A percentile compares a stretch with the other conserved stretches of the same genome.
Evolutionary conservation across 2,113 vertebrate species (phyloP).

Genomic region (Plestiodon gilberti): DNA sequence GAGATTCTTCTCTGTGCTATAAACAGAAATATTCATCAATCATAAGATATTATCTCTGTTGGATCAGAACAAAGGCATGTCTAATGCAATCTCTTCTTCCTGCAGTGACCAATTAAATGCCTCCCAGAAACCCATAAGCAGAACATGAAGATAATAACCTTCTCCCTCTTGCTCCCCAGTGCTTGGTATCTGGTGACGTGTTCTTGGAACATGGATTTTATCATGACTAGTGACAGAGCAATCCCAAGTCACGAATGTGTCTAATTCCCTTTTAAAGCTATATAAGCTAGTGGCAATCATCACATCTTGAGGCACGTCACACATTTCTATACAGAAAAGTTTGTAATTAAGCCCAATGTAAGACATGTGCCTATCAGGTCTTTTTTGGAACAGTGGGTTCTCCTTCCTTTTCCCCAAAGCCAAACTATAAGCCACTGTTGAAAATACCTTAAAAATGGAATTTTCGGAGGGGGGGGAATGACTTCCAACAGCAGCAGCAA

Average conservation of each 20-base stretch:
- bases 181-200: too few species aligned
- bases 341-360: background rate
- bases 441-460: background rate
- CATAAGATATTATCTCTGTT: background rate
- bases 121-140: too few species aligned
- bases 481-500: conserved; percentile 44
- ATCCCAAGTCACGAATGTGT: too few species aligned
- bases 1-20: conserved; percentile 50
- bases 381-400: background rate
- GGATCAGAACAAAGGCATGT: too few species aligned
- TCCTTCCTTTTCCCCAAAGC: background rate
- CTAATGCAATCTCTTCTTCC: too few species aligned
- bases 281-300: too few species aligned
- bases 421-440: background rate
- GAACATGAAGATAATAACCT: too few species aligned
- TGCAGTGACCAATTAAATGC: too few species aligned
- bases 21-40: conserved; percentile 45
- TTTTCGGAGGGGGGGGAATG: conserved; percentile 17
- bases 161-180: too few species aligned
- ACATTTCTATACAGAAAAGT: background rate
- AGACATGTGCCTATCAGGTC: background rate
- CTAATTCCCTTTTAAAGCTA: background rate
- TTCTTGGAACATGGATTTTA: too few species aligned
- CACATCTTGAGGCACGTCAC: background rate
- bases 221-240: too few species aligned